Evolutionary conservation across 2,888 invertebrate species (phyloP), one percentile per base, ranked within the genome.

Genomic region (Polymixis lichenea): DNA sequence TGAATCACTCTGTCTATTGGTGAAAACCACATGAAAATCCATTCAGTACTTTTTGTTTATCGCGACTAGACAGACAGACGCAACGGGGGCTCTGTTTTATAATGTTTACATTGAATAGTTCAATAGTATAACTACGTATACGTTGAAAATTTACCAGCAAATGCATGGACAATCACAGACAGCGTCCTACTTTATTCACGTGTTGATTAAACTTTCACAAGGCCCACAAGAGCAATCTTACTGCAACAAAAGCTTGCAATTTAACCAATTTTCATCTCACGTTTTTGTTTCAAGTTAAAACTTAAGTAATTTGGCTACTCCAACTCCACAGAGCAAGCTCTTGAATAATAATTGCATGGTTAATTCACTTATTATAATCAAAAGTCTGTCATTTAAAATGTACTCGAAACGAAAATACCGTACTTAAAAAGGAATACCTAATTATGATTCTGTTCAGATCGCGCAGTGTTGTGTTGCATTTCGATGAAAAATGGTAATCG

Each of bases 321-420:
- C 72, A 86, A 85, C 75, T 83, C 62, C 74, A 60, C 43, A 38
- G 69, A 71, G 76, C 66, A 53, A 83, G 80, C 86, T 83, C 80
- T 87, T 91, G 91, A 87, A 91, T 91, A 91, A 89, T 91, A 89
- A 91, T 90, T 77, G 72, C 83, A 75, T 75, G 83, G 83, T 86
- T 91, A 89, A 91, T 90, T 91, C 84, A 89, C 84, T 90, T 90
- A 89, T 90, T 90, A 89, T 89, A 89, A 88, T 90, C 87, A 90
- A 88, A 89, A 90, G 80, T 85, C 84, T 78, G 72, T 86, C 60
- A 79, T 79, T 86, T 78, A 76, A 5, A 32, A 76, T 75, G 13
- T 13, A 75, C 75, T 66, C 75, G 65, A 32, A 78, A 75, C 75
- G 77, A 77, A 84, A 85, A 78, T 84, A 72, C 66, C 49, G 32